Percentiles rank a stretch among this genome's conserved stretches.
Conservation (phyloP, 1,140 invertebrate species). For the Diorhabda sublineata region DNA sequence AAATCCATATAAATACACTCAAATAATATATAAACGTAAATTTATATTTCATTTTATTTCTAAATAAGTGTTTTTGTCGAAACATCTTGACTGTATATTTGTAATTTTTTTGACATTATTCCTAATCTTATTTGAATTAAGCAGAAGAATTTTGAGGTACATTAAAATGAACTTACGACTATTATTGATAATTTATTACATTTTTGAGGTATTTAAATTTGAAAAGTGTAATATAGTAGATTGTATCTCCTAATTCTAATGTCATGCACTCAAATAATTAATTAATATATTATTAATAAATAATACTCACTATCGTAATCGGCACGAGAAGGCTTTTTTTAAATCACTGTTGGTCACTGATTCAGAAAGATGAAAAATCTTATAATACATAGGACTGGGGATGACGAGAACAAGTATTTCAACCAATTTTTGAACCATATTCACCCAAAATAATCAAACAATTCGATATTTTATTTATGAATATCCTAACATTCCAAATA, state of each 20-base stretch:
- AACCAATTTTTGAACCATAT: too few relatives aligned
- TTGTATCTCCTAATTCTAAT: constrained; percentile 10
- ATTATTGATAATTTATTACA: not conserved
- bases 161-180: not conserved
- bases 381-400: constrained; percentile 25
- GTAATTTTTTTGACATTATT: not conserved
- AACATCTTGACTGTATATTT: too few relatives aligned
- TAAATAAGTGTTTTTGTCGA: too few relatives aligned
- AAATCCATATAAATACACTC: too few relatives aligned
- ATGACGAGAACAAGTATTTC: constrained; percentile 11
- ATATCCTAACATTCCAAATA: too few relatives aligned
- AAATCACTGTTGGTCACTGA: constrained; percentile 29
- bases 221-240: constrained; percentile 3
- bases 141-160: not conserved
- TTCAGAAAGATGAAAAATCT: constrained; percentile 25
- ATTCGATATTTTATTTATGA: too few relatives aligned
- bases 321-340: constrained; percentile 27
- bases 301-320: constrained; percentile 27
- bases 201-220: not conserved
- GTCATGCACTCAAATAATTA: constrained; percentile 26
- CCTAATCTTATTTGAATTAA: not conserved
- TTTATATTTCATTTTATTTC: too few relatives aligned
- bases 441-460: too few relatives aligned
- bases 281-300: constrained; percentile 18
- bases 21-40: too few relatives aligned